Conservation (phyloP, 1,140 invertebrate species). For the Oscheius sp. region DNA sequence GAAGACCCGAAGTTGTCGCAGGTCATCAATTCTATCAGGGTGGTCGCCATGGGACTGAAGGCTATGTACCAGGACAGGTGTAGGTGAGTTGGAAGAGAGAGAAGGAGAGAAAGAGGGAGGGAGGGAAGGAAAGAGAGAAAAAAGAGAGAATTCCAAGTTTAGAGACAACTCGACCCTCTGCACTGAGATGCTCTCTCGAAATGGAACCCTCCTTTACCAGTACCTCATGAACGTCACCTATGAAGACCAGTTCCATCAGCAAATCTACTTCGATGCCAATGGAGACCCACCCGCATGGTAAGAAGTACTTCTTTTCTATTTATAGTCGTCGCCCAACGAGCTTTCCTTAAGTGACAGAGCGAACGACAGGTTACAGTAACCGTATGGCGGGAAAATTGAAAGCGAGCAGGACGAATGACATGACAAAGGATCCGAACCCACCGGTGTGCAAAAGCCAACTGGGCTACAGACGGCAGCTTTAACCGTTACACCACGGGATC, state of each 20-base stretch:
- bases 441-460: too few relatives aligned
- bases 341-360: too few relatives aligned
- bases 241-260: conserved; percentile 68
- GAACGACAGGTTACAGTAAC: neutral
- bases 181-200: conserved; percentile 69
- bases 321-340: too few relatives aligned
- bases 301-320: conserved; percentile 46
- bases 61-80: conserved; percentile 67
- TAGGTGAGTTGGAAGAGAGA: neutral
- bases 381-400: neutral
- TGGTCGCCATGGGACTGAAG: conserved; percentile 71
- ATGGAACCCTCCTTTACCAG: conserved; percentile 69
- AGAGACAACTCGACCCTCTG: conserved; percentile 66
- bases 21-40: conserved; percentile 73
- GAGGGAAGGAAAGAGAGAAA: neutral
- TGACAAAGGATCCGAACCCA: too few relatives aligned
- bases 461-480: too few relatives aligned
- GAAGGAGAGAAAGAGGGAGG: conserved; percentile 4
- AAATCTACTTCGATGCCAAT: conserved; percentile 75
- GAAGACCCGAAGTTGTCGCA: conserved; percentile 76
- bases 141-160: conserved; percentile 41
- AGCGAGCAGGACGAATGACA: too few relatives aligned
- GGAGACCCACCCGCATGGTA: conserved; percentile 81
- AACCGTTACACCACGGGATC: too few relatives aligned
- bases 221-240: conserved; percentile 78